phyloP scores from a whole-genome alignment of 2,888 invertebrate genomes.

The Melikaiella ostensackeni region DNA sequence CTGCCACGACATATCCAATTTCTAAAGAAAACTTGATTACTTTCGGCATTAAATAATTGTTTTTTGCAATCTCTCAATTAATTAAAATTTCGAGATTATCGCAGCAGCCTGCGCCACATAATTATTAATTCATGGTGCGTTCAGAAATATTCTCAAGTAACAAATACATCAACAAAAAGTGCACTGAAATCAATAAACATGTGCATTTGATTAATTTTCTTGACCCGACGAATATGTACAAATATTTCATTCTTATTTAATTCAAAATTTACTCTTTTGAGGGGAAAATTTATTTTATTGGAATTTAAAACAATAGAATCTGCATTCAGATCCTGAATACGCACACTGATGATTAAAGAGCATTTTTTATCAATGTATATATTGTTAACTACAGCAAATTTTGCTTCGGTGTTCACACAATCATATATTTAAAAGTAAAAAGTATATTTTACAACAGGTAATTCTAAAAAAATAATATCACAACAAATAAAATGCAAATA shows the following conservation, averaged over 20 bases:
- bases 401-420: not conserved
- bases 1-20: slow-evolving; percentile 49
- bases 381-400: slow-evolving; percentile 1
- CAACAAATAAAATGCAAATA: not conserved
- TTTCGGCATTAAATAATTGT: not conserved
- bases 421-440: not conserved
- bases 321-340: not conserved
- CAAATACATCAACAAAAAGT: slow-evolving; percentile 24
- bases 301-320: too few relatives aligned
- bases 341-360: slow-evolving; percentile 4
- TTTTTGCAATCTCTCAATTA: not conserved
- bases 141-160: not conserved
- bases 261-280: not conserved
- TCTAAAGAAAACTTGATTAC: not conserved
- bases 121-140: slow-evolving; percentile 14
- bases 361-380: slow-evolving; percentile 24
- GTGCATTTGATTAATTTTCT: slow-evolving; percentile 2
- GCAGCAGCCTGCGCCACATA: slow-evolving; percentile 18
- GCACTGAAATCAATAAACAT: slow-evolving; percentile 30
- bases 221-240: not conserved
- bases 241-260: not conserved
- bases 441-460: not conserved
- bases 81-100: not conserved
- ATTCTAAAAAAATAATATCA: not conserved
- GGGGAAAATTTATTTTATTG: too few relatives aligned